These are phyloP conservation scores for Bombylius discolor DNA, from an alignment of 2,888 invertebrate species.

Conservation along the genomic window DNA sequence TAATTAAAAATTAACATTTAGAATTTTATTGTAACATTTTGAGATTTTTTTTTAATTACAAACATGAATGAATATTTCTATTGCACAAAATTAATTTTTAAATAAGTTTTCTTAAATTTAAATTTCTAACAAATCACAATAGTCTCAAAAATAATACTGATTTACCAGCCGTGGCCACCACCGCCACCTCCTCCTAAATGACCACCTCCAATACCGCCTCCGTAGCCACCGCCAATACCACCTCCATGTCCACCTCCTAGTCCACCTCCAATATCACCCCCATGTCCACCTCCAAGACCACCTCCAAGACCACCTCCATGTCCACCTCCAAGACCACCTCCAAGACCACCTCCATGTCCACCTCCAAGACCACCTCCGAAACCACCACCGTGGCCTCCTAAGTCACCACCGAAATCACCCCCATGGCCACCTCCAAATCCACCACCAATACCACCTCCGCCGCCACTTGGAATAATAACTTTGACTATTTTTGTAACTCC, in stretches of 20 bases:
- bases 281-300: not conserved
- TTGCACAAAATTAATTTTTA: no score
- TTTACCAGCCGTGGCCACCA: not conserved
- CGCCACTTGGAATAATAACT: not conserved
- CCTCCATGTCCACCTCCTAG: not conserved
- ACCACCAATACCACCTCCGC: not conserved
- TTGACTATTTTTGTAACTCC: not conserved
- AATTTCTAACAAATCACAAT: no score
- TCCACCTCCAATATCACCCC: not conserved
- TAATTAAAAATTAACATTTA: no score
- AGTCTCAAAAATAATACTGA: no score
- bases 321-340: not conserved
- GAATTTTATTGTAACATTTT: no score
- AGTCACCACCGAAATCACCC: not conserved
- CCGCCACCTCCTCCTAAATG: not conserved
- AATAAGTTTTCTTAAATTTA: no score
- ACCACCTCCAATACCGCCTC: not conserved
- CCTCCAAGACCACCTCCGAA: not conserved
- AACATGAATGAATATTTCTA: no score
- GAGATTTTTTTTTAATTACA: no score
- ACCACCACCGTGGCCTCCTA: not conserved
- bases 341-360: not conserved
- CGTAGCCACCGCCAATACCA: not conserved
- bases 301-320: not conserved
- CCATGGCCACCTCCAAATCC: no score